Evolutionary conservation across 2,888 invertebrate species (phyloP), one percentile per base, ranked within the genome.

Genomic region (Druceiella hillmani): DNA sequence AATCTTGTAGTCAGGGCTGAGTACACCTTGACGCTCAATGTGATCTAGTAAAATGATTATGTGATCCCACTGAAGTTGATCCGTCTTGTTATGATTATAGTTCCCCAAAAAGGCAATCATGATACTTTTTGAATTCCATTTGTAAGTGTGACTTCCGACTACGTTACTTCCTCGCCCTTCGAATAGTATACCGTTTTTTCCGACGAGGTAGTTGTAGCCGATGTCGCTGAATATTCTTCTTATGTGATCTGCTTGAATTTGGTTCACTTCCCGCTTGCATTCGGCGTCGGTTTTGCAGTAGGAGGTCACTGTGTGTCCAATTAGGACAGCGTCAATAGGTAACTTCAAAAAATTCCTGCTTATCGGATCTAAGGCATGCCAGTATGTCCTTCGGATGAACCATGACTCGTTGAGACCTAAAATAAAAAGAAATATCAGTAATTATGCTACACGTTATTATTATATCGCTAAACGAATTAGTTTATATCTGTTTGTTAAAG

Each of bases 121-220:
- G 29, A 68, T 58, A 33, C 57, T 56, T 28, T 46, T 58, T 1
- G 28, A 22, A 38, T 68, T 67, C 58, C 57, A 62, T 1, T 48
- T 45, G 2, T 40, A 44, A 3, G 61, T 55, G 63, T 66, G 62
- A 0, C 55, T 63, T 0, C 61, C 60, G 4, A 56, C 33, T 1
- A 63, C 50, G 40, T 67, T 67, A 0, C 63, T 62, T 1, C 68
- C 68, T 46, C 63, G 51, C 1, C 67, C 69, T 52, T 68, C 68
- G 38, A 68, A 68, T 2, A 68, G 35, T 2, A 56, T 45, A 3
- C 67, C 68, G 3, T 59, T 55, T 2, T 63, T 64, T 6, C 61
- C 56, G 3, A 68, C 59, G 1, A 69, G 56, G 38, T 56, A 69
- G 41, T 69, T 69, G 0, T 67, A 63, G 0, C 59, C 65, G 22